These are phyloP conservation scores for Popillia japonica DNA, from an alignment of 1,140 invertebrate genomes.

Conservation along the genomic window DNA sequence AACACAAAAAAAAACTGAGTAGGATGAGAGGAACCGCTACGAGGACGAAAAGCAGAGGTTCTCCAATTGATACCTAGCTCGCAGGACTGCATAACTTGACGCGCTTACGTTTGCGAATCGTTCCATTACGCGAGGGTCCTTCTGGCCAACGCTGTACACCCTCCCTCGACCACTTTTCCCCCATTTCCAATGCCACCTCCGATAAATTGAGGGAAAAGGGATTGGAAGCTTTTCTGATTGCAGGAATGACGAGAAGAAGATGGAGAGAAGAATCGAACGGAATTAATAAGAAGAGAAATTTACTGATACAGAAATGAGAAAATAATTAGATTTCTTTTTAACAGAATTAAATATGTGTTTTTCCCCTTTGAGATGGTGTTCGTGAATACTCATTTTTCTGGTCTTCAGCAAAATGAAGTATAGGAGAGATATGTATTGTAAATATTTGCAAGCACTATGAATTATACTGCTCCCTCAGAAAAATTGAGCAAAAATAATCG, in stretches of 20 bases:
- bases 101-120: conserved; percentile 9
- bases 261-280: not conserved
- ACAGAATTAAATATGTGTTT: not conserved
- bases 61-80: not conserved
- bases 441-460: too few species aligned
- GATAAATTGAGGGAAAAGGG: not conserved
- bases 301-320: conserved; percentile 26
- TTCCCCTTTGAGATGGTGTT: not conserved
- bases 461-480: too few species aligned
- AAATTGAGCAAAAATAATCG: too few species aligned
- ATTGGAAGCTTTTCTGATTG: not conserved
- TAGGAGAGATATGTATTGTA: too few species aligned
- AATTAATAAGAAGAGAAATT: not conserved
- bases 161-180: not conserved
- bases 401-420: too few species aligned
- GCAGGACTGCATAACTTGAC: conserved; percentile 27
- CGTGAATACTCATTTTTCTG: too few species aligned
- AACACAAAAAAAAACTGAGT: not conserved
- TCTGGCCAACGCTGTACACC: not conserved
- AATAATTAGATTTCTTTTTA: conserved; percentile 35
- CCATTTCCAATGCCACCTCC: not conserved
- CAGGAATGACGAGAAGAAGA: not conserved
- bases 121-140: conserved; percentile 1
- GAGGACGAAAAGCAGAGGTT: not conserved
- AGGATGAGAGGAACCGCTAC: not conserved